Evolutionary conservation across 1,140 invertebrate genomes (phyloP).

Genomic region (Latrodectus geometricus): DNA sequence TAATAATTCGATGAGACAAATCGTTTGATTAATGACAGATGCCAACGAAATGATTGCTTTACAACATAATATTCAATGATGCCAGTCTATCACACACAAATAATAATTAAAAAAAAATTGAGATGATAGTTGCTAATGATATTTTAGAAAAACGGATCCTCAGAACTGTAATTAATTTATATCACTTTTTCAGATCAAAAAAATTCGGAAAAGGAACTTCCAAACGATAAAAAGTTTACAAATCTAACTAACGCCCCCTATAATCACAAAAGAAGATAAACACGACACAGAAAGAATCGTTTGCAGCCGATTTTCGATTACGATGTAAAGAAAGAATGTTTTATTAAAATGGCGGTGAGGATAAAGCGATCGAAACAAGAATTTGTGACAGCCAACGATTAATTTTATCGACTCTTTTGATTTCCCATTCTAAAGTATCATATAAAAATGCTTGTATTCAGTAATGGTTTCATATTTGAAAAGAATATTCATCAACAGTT

Average conservation of each 20-base stretch:
- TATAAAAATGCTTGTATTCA: conserved; percentile 3
- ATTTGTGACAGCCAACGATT: conserved; percentile 20
- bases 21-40: neutral
- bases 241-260: neutral
- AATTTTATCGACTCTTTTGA: neutral
- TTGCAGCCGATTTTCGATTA: neutral
- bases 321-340: neutral
- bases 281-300: neutral
- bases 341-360: neutral
- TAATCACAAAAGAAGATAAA: neutral
- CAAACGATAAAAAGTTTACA: neutral
- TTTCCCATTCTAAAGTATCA: neutral
- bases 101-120: neutral
- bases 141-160: neutral
- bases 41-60: neutral
- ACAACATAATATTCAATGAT: neutral
- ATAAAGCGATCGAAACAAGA: neutral
- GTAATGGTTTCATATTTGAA: conserved; percentile 7
- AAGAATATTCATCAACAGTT: neutral
- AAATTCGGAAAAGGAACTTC: neutral
- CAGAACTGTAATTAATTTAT: no score
- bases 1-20: neutral
- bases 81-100: neutral
- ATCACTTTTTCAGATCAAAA: no score
- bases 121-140: neutral